These are phyloP conservation scores for Drosophila formosana DNA, from an alignment of 2,888 invertebrate genomes.

Conservation along the genomic window DNA sequence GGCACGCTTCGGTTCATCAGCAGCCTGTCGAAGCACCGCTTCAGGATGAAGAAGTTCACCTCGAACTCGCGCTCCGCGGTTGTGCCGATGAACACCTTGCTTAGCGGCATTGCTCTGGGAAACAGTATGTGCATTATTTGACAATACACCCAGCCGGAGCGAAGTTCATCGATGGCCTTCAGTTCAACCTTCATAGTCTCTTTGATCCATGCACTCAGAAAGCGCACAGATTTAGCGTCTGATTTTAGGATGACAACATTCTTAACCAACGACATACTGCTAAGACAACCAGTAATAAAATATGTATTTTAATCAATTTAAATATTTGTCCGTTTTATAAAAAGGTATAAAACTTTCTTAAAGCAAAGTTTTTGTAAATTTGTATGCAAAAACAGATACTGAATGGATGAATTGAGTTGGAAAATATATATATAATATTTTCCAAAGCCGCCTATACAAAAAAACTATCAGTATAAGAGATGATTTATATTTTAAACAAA, in stretches of 20 bases:
- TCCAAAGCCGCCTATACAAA: not conserved
- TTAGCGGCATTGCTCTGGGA: not conserved
- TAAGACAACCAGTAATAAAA: not conserved
- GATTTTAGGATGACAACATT: not conserved
- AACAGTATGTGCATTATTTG: slow-evolving; percentile 1
- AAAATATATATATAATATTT: not conserved
- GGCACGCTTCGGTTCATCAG: not conserved
- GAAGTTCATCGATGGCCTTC: not conserved
- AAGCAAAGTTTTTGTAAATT: too few relatives aligned
- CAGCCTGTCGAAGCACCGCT: not conserved
- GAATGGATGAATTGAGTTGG: too few relatives aligned
- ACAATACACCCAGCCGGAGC: not conserved
- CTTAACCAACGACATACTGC: not conserved
- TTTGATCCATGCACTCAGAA: not conserved
- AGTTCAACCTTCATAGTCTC: not conserved
- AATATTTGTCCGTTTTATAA: too few relatives aligned
- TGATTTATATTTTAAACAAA: too few relatives aligned
- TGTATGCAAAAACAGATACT: not conserved
- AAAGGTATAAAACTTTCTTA: too few relatives aligned
- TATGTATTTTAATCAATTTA: not conserved
- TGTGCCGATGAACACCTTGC: not conserved
- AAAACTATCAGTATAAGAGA: too few relatives aligned
- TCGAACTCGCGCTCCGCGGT: not conserved
- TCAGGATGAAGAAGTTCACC: not conserved
- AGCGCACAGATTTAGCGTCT: not conserved